Conservation (phyloP, 1,140 invertebrate genomes). For the Diorhabda elongata region DNA sequence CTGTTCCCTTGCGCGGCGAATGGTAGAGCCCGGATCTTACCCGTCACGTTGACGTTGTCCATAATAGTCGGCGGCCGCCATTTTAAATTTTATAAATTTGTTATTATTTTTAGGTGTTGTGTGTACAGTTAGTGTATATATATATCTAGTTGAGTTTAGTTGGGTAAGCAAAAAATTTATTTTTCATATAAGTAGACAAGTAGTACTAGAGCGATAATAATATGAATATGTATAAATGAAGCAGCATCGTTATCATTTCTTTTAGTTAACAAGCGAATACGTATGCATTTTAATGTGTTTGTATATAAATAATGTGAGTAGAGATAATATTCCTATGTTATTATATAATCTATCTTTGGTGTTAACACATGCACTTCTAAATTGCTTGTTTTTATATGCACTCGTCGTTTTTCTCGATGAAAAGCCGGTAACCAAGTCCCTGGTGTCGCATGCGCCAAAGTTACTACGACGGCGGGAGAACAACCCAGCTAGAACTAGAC, state of each 20-base stretch:
- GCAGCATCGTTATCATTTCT: background rate
- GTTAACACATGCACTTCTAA: background rate
- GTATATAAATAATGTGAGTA: background rate
- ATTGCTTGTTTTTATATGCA: background rate
- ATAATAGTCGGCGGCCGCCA: conserved; percentile 64
- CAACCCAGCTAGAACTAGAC: background rate
- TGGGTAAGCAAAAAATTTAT: conserved; percentile 8
- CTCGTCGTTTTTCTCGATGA: conserved; percentile 13
- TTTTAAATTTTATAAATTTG: conserved; percentile 50
- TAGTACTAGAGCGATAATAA: no score
- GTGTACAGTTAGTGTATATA: conserved; percentile 22
- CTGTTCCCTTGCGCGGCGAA: conserved; percentile 58
- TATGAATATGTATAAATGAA: background rate
- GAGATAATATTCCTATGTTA: background rate
- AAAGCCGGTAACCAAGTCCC: conserved; percentile 18
- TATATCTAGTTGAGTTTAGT: conserved; percentile 16
- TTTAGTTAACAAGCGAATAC: background rate
- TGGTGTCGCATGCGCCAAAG: conserved; percentile 12
- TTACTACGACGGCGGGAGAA: conserved; percentile 5
- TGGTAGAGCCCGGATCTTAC: conserved; percentile 61
- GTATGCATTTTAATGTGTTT: background rate
- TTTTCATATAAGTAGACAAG: background rate
- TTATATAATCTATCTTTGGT: background rate
- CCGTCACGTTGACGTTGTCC: conserved; percentile 72
- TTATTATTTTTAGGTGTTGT: conserved; percentile 38